A percentile compares a stretch with the other conserved stretches of the same genome.
These are phyloP conservation scores for Stomatorhinus ivindoensis DNA, from an alignment of 2,113 vertebrate species.

Conservation along the genomic window DNA sequence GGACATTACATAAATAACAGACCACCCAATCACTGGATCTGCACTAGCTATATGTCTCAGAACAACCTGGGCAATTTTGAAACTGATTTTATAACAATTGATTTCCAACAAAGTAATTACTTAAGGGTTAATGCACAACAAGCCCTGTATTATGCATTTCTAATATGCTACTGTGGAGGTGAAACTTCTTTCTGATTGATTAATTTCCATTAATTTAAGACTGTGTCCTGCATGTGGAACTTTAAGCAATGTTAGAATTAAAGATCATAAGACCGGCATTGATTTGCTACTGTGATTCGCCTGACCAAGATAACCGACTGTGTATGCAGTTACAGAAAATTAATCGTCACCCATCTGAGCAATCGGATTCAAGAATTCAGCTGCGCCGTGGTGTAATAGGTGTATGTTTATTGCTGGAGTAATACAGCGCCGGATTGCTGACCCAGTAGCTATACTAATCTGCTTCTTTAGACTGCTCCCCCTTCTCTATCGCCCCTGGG, in stretches of 20 bases:
- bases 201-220: not conserved
- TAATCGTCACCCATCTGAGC: not conserved
- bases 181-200: not conserved
- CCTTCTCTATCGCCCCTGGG: constrained; percentile 4
- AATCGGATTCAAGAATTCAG: not conserved
- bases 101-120: not conserved
- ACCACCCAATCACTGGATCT: not conserved
- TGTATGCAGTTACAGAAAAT: not conserved
- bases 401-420: not conserved
- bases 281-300: not conserved
- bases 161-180: not conserved
- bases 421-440: constrained; percentile 18
- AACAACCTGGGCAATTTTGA: not conserved
- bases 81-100: not conserved
- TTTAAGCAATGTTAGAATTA: not conserved
- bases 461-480: constrained; percentile 40
- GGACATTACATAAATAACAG: not conserved
- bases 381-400: not conserved
- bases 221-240: not conserved
- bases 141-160: not conserved
- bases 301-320: not conserved
- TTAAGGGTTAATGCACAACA: not conserved
- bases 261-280: not conserved
- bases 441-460: constrained; percentile 42
- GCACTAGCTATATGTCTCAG: not conserved